Conservation (phyloP, 1,140 invertebrate species). For the Aphelenchoides besseyi region DNA sequence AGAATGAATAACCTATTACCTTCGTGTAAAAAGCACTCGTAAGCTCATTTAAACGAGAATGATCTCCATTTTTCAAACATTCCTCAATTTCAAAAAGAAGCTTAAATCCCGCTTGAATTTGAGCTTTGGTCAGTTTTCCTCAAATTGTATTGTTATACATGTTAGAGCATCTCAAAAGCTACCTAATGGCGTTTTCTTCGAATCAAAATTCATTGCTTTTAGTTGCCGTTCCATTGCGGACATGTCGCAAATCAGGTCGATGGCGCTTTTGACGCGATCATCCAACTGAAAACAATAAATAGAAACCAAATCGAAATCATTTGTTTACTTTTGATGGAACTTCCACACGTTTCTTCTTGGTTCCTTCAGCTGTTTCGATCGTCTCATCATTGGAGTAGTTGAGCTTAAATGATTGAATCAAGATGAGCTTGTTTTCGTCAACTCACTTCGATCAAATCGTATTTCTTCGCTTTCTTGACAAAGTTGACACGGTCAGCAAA, state of each 20-base stretch:
- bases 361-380: background rate
- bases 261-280: background rate
- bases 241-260: constrained; percentile 13
- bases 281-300: too few relatives aligned
- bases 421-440: background rate
- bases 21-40: background rate
- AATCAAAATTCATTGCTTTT: background rate
- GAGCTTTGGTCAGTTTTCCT: constrained; percentile 3
- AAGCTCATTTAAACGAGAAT: background rate
- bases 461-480: background rate
- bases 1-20: too few relatives aligned
- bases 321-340: too few relatives aligned
- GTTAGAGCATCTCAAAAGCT: too few relatives aligned
- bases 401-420: background rate
- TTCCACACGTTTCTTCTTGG: background rate
- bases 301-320: too few relatives aligned
- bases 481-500: background rate
- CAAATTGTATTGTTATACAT: too few relatives aligned
- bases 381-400: background rate
- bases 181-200: background rate
- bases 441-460: background rate
- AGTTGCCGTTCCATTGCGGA: background rate
- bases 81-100: background rate
- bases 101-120: background rate
- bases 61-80: background rate